Evolutionary conservation across 2,113 vertebrate species (phyloP).

Genomic region (Ivindomyrus marchei): DNA sequence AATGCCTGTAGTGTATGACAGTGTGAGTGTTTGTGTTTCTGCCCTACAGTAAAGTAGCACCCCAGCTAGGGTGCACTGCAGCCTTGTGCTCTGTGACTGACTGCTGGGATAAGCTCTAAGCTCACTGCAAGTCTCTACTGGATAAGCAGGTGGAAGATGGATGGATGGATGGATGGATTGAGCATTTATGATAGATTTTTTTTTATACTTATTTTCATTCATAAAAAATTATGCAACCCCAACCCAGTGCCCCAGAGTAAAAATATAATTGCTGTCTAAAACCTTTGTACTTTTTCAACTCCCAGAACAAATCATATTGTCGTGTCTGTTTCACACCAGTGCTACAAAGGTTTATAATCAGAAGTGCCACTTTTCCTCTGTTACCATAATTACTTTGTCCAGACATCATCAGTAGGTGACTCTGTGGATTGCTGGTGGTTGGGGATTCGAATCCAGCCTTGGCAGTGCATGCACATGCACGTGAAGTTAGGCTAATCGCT

Average conservation of each 20-base stretch:
- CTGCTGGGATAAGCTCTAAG: background rate
- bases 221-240: background rate
- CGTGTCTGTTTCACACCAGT: constrained; percentile 33
- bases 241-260: background rate
- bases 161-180: background rate
- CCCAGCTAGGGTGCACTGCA: background rate
- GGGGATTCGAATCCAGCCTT: background rate
- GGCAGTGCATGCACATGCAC: background rate
- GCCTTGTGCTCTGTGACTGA: background rate
- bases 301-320: constrained; percentile 49
- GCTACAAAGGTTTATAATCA: constrained; percentile 31
- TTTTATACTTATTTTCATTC: background rate
- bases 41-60: background rate
- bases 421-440: background rate
- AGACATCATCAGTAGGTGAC: background rate
- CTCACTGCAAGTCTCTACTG: background rate
- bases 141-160: background rate
- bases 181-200: background rate
- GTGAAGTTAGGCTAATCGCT: background rate
- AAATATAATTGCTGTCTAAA: constrained; percentile 9
- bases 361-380: constrained; percentile 7
- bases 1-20: background rate
- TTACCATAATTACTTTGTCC: background rate
- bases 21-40: background rate
- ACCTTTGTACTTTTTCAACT: constrained; percentile 39